phyloP scores from a whole-genome alignment of 2,888 invertebrate species.

The Plagodis pulveraria region DNA sequence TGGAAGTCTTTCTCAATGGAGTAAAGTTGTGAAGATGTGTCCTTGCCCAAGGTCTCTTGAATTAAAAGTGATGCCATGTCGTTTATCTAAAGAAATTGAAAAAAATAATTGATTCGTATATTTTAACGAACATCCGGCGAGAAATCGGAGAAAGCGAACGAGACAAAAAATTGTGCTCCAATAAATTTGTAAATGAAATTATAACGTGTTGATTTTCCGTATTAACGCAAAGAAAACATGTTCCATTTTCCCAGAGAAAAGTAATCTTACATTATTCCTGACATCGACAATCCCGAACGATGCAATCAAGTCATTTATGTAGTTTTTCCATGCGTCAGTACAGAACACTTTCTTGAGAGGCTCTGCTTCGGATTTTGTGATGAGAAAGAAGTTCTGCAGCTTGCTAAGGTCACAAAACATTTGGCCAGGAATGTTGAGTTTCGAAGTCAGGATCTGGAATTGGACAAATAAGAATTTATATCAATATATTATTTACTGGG shows the following conservation, averaged over 20 bases:
- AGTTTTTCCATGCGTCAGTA: slow-evolving; percentile 68
- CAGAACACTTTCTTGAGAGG: slow-evolving; percentile 63
- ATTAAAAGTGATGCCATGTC: slow-evolving; percentile 74
- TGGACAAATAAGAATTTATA: too few species aligned
- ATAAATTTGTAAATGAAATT: too few species aligned
- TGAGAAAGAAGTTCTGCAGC: slow-evolving; percentile 63
- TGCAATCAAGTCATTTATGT: slow-evolving; percentile 62
- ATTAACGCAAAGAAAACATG: too few species aligned
- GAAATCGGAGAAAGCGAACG: too few species aligned
- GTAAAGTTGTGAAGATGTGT: slow-evolving; percentile 66
- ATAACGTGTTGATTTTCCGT: background rate
- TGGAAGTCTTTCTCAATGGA: slow-evolving; percentile 65
- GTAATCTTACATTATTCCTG: slow-evolving; percentile 65
- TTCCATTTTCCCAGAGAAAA: too few species aligned
- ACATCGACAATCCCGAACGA: slow-evolving; percentile 74
- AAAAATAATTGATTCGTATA: too few species aligned
- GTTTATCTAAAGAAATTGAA: slow-evolving; percentile 72
- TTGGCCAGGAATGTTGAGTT: slow-evolving; percentile 63
- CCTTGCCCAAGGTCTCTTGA: slow-evolving; percentile 75
- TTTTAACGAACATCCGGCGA: too few species aligned
- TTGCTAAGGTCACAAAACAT: slow-evolving; percentile 73
- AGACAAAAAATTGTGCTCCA: too few species aligned
- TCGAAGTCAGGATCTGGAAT: slow-evolving; percentile 70
- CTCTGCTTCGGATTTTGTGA: slow-evolving; percentile 56
- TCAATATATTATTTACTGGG: too few species aligned